Base-by-base conservation (phyloP, 2,113 vertebrate species). In the Neofelis nebulosa region DNA sequence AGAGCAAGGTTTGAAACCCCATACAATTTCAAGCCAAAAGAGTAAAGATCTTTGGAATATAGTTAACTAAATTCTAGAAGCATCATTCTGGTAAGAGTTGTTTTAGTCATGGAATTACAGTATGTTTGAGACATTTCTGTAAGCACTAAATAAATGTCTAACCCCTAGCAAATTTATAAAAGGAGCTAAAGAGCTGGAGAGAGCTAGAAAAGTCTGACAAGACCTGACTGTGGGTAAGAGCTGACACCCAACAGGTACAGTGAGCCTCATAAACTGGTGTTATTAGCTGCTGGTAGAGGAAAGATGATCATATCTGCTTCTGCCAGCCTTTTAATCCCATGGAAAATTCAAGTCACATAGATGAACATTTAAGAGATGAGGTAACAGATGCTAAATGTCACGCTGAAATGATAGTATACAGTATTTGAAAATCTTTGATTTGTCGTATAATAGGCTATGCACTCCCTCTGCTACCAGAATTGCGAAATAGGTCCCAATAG, bases 361-460 rank as follows among this genome's bases (percentile, higher is more conserved):
- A 84, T 94, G 79, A 95, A 91, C 89, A 94, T 73, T 95, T 84
- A 73, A 95, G 83, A 80, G 66, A 92, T 23, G 68, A 96, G 29
- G 41, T 50, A 97, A 95, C 95, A 98, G 73, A 93, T 97, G 92
- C 65, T 98, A 94, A 95, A 97, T 91, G 73, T 69, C 68, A 96
- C 50, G 27, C 52, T 96, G 48, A 95, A 95, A 97, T 97, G 76
- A 57, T 5, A 96, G 74, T 87, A 96, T 21, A 57, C 5, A 79
- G 68, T 50, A 89, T 69, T 90, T 55, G 61, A 81, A 97, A 96
- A 94, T 96, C 41, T 96, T 96, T 96, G 78, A 94, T 97, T 97
- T 96, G 97, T 95, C 82, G 57, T 78, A 38, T 91, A 82, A 95
- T 27, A 93, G 80, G 33, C 76, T 95, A 48, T 14, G 13, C 12